phyloP scores from a whole-genome alignment of 2,888 invertebrate genomes.

The Drosophila pegasa region DNA sequence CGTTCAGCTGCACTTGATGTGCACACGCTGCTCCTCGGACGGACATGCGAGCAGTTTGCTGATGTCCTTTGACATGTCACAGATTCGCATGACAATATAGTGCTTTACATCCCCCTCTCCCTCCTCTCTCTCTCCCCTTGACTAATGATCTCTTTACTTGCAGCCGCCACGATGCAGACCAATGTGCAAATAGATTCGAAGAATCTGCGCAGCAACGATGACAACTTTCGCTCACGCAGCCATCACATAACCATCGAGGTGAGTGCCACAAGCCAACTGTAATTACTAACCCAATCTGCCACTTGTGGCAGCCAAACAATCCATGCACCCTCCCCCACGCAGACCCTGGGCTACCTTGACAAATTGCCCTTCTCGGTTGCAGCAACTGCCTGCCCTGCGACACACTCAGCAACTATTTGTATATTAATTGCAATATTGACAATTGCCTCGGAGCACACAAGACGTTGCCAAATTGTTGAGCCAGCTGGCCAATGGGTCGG shows the following conservation, averaged over 20 bases:
- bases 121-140: conserved; percentile 1
- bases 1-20: conserved; percentile 50
- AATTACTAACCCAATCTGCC: neutral
- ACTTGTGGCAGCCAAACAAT: conserved; percentile 2
- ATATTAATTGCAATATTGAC: neutral
- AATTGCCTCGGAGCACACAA: neutral
- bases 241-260: conserved; percentile 85
- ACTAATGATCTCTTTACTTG: conserved; percentile 28
- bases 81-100: conserved; percentile 45
- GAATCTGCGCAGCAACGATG: conserved; percentile 88
- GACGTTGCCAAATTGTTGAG: neutral
- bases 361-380: neutral
- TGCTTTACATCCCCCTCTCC: neutral
- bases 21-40: conserved; percentile 30
- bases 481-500: neutral
- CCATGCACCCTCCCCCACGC: neutral
- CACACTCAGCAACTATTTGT: neutral
- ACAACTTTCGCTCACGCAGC: conserved; percentile 86
- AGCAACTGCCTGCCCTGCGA: no score
- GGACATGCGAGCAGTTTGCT: conserved; percentile 48
- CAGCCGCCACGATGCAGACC: conserved; percentile 87
- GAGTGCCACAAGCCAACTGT: conserved; percentile 61
- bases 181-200: conserved; percentile 91
- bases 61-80: conserved; percentile 48
- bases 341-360: neutral